Conservation (phyloP, 1,140 invertebrate genomes). For the Lucilia sericata region DNA sequence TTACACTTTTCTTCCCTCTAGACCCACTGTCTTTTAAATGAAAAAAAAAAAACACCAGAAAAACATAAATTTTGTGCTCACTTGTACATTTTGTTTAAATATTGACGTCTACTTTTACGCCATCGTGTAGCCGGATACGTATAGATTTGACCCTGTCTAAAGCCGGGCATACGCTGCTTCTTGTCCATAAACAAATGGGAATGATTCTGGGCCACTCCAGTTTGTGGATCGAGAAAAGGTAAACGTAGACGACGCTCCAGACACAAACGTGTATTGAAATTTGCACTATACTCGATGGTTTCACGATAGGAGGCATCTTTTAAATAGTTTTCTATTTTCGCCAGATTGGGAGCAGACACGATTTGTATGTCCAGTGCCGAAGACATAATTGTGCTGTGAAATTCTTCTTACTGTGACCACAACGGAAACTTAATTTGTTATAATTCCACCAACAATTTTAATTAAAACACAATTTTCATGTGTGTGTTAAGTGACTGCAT, state of each 20-base stretch:
- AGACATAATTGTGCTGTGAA: conserved; percentile 32
- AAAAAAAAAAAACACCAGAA: background rate
- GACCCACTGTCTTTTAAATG: no score
- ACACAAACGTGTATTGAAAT: conserved; percentile 91
- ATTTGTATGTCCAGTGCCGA: conserved; percentile 76
- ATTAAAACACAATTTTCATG: background rate
- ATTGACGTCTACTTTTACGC: conserved; percentile 66
- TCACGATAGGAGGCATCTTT: conserved; percentile 92
- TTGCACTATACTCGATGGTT: conserved; percentile 92
- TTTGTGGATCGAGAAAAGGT: conserved; percentile 96
- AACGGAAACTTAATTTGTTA: no score
- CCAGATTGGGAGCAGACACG: conserved; percentile 78
- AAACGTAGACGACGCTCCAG: conserved; percentile 91
- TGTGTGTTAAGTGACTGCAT: background rate
- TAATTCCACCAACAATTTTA: no score
- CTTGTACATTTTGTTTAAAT: conserved; percentile 67
- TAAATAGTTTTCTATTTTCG: conserved; percentile 86
- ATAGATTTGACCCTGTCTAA: conserved; percentile 90
- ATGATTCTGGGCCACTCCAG: conserved; percentile 94
- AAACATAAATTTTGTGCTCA: conserved; percentile 45
- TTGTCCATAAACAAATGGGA: conserved; percentile 90
- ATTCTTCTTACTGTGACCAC: background rate
- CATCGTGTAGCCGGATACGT: conserved; percentile 80
- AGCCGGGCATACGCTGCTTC: conserved; percentile 89
- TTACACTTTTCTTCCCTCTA: no score